Conservation (phyloP, 1,140 invertebrate genomes). For the Drosophila carrolli region DNA sequence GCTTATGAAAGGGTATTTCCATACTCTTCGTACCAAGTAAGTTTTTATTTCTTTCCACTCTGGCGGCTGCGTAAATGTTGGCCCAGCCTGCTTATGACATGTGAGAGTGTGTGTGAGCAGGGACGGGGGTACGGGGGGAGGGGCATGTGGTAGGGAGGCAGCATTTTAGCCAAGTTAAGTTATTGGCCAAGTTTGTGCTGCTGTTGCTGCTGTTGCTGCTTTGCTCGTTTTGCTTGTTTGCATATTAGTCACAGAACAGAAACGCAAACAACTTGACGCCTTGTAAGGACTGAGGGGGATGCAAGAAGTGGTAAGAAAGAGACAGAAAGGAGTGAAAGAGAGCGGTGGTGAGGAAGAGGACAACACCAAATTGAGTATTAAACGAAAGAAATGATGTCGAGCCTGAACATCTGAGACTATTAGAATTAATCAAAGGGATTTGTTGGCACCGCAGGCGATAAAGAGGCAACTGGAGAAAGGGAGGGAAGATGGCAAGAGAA, state of each 20-base stretch:
- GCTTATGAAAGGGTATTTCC: conserved; percentile 1
- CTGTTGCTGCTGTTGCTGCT: conserved; percentile 24
- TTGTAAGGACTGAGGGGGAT: conserved; percentile 15
- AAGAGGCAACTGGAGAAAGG: not conserved
- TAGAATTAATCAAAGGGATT: conserved; percentile 83
- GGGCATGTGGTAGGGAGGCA: conserved; percentile 29
- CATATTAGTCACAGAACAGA: conserved; percentile 76
- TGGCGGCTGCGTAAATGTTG: conserved; percentile 50
- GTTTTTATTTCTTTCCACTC: conserved; percentile 6
- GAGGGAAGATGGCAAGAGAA: not conserved
- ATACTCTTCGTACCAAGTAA: not conserved
- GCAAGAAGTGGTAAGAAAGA: not conserved
- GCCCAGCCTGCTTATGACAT: conserved; percentile 45
- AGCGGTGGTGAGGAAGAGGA: conserved; percentile 11
- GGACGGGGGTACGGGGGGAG: not conserved
- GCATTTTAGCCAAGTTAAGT: conserved; percentile 77
- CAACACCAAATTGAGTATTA: conserved; percentile 81
- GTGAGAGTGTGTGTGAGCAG: conserved; percentile 17
- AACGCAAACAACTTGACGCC: conserved; percentile 54
- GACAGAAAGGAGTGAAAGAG: not conserved
- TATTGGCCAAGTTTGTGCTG: conserved; percentile 63
- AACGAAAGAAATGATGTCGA: conserved; percentile 78
- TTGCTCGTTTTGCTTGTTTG: conserved; percentile 63
- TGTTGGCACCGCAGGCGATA: conserved; percentile 62
- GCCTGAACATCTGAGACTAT: conserved; percentile 77